These are phyloP conservation scores for Anorthoa munda DNA, from an alignment of 2,888 invertebrate species.

Conservation along the genomic window DNA sequence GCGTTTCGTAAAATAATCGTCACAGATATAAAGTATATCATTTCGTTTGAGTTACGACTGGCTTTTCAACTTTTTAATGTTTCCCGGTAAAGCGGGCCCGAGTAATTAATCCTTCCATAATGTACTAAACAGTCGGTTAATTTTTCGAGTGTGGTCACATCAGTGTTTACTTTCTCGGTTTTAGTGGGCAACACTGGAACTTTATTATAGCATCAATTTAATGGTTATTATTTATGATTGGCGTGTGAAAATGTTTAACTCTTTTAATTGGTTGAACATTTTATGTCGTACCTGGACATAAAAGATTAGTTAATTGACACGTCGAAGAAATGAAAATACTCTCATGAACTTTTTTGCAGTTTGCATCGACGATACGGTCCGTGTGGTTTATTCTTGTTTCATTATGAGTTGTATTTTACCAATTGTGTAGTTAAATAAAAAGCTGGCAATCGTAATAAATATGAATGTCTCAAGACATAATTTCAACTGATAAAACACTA, in stretches of 20 bases:
- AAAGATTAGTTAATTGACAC: conserved; percentile 69
- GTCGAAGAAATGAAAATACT: conserved; percentile 54
- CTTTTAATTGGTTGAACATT: conserved; percentile 74
- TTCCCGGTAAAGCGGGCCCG: conserved; percentile 78
- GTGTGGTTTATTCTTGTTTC: conserved; percentile 27
- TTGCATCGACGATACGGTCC: conserved; percentile 29
- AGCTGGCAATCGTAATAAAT: conserved; percentile 32
- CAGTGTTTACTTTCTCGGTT: conserved; percentile 77
- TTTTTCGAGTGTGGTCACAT: conserved; percentile 75
- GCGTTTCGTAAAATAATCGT: conserved; percentile 78
- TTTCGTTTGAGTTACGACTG: conserved; percentile 78
- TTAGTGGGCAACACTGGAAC: conserved; percentile 74
- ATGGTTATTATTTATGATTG: conserved; percentile 84
- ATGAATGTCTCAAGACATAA: conserved; percentile 61
- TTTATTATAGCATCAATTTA: conserved; percentile 80
- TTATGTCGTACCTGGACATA: conserved; percentile 69
- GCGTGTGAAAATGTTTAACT: conserved; percentile 83
- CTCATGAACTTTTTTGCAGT: conserved; percentile 55
- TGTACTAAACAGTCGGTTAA: conserved; percentile 74
- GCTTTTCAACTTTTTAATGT: conserved; percentile 82
- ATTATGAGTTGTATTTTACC: conserved; percentile 27
- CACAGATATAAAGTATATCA: conserved; percentile 77
- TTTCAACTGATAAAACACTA: conserved; percentile 62
- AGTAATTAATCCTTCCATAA: conserved; percentile 85
- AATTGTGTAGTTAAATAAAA: conserved; percentile 35